Evolutionary conservation across 2,888 invertebrate species (phyloP), one percentile per base, ranked within the genome.

Genomic region (Carpatolechia fugitivella): DNA sequence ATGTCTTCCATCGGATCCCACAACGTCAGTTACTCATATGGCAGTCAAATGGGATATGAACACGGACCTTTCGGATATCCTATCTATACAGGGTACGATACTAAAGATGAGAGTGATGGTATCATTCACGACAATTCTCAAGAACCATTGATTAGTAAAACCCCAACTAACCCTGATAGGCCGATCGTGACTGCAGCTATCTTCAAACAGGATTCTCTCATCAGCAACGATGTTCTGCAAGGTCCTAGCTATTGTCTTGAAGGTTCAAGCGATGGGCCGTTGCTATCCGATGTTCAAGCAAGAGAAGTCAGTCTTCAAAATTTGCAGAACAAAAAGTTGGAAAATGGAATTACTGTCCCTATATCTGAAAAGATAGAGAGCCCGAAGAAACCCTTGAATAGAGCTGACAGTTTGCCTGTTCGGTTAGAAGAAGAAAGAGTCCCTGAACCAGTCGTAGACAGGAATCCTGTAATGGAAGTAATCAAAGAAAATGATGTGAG

Each of bases 11-110:
- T 92, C 47, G 93, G 93, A 11, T 93, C 93, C 33, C 93, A 93
- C 55, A 95, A 95, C 75, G 93, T 93, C 11, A 94, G 94, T 58
- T 94, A 96, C 76, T 92, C 94, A 46, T 96, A 96, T 74, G 94
- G 96, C 54, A 95, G 94, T 74, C 96, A 96, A 80, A 89, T 93
- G 65, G 93, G 95, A 24, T 96, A 96, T 72, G 94, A 94, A 55
- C 91, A 93, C 64, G 95, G 95, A 36, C 92, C 92, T 56, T 93
- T 93, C 57, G 95, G 94, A 6, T 95, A 95, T 71, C 92, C 93
- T 38, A 78, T 92, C 24, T 93, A 93, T 69, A 85, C 90, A 47
- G 93, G 92, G 11, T 93, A 93, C 66, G 88, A 91, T 14, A 73
- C 84, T 1, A 84, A 85, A 60, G 80, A 84, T 16, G 81, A 82